These are phyloP conservation scores for Fundulus diaphanus DNA, from an alignment of 2,797 vertebrate species.

Conservation along the genomic window DNA sequence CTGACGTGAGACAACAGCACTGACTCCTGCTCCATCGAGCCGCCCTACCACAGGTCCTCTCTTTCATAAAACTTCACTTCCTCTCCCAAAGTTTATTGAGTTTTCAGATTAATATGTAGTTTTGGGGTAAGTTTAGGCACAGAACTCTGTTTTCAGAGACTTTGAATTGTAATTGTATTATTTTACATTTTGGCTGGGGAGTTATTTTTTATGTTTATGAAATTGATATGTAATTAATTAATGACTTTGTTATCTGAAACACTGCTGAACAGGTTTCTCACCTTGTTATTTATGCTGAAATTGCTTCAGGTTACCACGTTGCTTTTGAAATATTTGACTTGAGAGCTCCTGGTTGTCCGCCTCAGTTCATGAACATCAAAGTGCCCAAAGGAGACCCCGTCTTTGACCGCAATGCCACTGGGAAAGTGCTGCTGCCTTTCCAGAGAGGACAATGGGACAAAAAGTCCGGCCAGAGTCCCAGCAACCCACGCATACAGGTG, in stretches of 20 bases:
- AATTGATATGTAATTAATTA: background rate
- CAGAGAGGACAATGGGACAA: slow-evolving; percentile 89
- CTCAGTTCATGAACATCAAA: slow-evolving; percentile 92
- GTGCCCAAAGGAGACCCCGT: slow-evolving; percentile 85
- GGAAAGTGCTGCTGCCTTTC: slow-evolving; percentile 86
- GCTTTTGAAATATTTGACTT: slow-evolving; percentile 86
- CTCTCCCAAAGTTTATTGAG: too few species aligned
- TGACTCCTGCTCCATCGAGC: too few species aligned
- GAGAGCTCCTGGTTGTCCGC: slow-evolving; percentile 87
- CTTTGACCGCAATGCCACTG: slow-evolving; percentile 83
- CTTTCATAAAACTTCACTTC: too few species aligned
- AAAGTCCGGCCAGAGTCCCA: slow-evolving; percentile 89
- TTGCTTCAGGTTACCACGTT: slow-evolving; percentile 87
- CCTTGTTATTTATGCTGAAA: background rate
- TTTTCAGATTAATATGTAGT: too few species aligned
- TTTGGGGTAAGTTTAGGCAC: too few species aligned
- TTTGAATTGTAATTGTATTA: too few species aligned
- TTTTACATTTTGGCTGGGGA: too few species aligned
- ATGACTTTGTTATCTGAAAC: background rate
- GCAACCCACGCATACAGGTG: slow-evolving; percentile 90
- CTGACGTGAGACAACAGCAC: too few species aligned
- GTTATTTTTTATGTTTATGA: too few species aligned
- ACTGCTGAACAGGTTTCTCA: background rate
- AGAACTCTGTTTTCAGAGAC: too few species aligned
- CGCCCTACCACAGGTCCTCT: too few species aligned